Evolutionary conservation across 2,113 vertebrate species (phyloP), one percentile per base, ranked within the genome.

Genomic region (Eurystomus gularis): DNA sequence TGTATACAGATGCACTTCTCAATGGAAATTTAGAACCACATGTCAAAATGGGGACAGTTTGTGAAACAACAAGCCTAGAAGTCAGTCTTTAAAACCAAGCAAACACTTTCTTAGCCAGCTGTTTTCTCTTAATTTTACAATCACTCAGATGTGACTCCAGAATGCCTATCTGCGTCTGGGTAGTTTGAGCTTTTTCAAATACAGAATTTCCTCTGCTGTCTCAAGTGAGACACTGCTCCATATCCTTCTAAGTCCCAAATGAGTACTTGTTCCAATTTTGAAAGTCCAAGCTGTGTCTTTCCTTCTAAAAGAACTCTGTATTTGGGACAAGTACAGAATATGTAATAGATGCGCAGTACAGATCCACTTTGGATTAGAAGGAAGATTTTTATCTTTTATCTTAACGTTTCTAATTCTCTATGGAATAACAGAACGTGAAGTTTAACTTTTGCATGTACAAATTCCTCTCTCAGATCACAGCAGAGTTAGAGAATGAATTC

Each of bases 261-360:
- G 84, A 94, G 48, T 64, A 57, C 54, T 91, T 90, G 68, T 75
- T 86, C 82, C 85, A 92, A 3, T 88, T 96, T 80, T 88, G 49
- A 70, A 81, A 92, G 88, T 88, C 85, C 85, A 90, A 80, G 66
- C 51, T 69, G 10, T 39, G 25, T 58, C 51, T 83, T 71, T 57
- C 31, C 51, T 62, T 62, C 75, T 46, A 33, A 86, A 85, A 86
- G 78, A 82, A n/a, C 25, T 69, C 46, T 51, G 46, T 68, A 91
- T 86, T 83, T 93, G 88, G 87, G 58, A 95, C 66, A 94, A 94
- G 49, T 16, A 33, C 37, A 70, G 92, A 90, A 91, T 82, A 86
- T 70, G 60, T 82, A 95, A 95, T n/a, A 73, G 82, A 85, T 52
- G 17, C 2, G 49, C 77, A 49, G 29, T 20, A 51, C 62, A 92